Evolutionary conservation across 2,888 invertebrate species (phyloP).

Genomic region (Taenaris catops): DNA sequence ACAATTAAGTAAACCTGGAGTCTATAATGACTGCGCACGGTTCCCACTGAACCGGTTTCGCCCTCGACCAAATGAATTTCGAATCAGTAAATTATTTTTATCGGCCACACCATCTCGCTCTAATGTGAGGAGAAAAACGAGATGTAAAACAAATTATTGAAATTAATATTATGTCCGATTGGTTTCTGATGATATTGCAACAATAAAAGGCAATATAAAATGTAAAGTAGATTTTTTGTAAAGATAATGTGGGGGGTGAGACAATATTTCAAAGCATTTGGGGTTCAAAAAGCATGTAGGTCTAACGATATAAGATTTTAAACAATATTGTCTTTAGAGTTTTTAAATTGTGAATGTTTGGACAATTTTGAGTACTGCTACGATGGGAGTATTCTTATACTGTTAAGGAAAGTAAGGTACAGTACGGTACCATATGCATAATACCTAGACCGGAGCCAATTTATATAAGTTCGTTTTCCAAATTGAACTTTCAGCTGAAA

Average conservation of each 20-base stretch:
- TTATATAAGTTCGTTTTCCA: too few species aligned
- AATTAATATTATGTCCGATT: slow-evolving; percentile 24
- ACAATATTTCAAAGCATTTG: slow-evolving; percentile 36
- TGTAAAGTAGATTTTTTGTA: slow-evolving; percentile 33
- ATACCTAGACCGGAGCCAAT: too few species aligned
- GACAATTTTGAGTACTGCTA: too few species aligned
- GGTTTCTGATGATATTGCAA: slow-evolving; percentile 26
- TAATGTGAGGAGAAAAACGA: slow-evolving; percentile 8
- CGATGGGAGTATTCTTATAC: too few species aligned
- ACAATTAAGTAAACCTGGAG: slow-evolving; percentile 26
- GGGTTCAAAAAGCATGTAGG: not conserved
- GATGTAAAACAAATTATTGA: slow-evolving; percentile 21
- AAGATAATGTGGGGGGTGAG: slow-evolving; percentile 56
- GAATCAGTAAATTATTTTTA: slow-evolving; percentile 26
- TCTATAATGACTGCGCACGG: slow-evolving; percentile 20
- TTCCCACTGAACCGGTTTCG: slow-evolving; percentile 25
- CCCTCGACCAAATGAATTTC: slow-evolving; percentile 23
- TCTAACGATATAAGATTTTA: too few species aligned
- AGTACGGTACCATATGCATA: too few species aligned
- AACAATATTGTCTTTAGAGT: too few species aligned
- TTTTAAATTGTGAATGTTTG: too few species aligned
- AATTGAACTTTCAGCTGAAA: too few species aligned
- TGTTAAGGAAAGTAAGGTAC: too few species aligned
- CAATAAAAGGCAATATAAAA: slow-evolving; percentile 26
- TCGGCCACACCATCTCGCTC: slow-evolving; percentile 19